Base-by-base conservation (phyloP, 2,797 vertebrate genomes). In the Vireo griseus region DNA sequence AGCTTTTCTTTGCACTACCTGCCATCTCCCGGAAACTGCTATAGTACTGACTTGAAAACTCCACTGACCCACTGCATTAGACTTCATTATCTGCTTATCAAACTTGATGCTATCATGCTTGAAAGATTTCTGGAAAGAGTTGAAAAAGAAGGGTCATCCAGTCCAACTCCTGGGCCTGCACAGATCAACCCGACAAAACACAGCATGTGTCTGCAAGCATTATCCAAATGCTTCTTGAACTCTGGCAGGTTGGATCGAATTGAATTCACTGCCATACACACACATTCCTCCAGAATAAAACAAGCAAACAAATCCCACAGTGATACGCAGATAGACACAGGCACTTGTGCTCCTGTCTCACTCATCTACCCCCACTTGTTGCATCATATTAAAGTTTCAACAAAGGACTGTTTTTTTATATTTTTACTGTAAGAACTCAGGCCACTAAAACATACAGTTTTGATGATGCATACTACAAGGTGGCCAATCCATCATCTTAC, bases 41-140 rank as follows among this genome's bases (percentile, higher is more conserved):
- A 37, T 16, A 63, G 15, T 12, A 45, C 18, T 51, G 61, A 50
- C 33, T 74, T 67, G 48, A 82, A 81, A 82, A 58, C 19, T 51
- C 16, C 0, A 5, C 0, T n/a, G 39, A 52, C 6, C 12, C 7
- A 9, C 8, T 63, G n/a, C 2, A 0, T 33, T 57, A 87, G 35
- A 25, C 35, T 62, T 80, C 24, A 51, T 2, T 77, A 13, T 57
- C n/a, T 82, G 24, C 21, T 75, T 67, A 39, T 35, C 33, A 28
- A 61, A 69, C 22, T 21, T 35, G 35, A 22, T 13, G 6, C 5
- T 11, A 22, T 90, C 28, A 20, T 10, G 14, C 45, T 37, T 72
- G 39, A 81, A 84, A 91, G 31, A n/a, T 17, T 80, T 67, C 39
- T 42, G 78, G 20, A 72, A 81, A 66, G 22, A 73, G 3, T 20